These are phyloP conservation scores for Poecilus cupreus DNA, from an alignment of 2,888 invertebrate genomes.

Conservation along the genomic window DNA sequence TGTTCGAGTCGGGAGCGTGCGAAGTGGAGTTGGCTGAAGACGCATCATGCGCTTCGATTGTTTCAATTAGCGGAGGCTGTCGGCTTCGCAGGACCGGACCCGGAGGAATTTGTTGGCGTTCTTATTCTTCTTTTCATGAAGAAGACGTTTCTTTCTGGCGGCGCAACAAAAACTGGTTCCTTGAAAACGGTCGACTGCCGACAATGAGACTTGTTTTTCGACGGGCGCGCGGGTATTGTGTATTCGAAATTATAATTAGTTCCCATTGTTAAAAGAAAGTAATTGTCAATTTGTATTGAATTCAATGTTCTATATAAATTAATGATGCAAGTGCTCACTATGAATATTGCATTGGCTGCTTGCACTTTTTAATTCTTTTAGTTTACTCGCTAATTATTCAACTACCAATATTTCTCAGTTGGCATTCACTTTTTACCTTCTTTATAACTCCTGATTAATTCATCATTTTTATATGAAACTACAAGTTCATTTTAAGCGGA, in stretches of 20 bases:
- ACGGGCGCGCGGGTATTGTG: conserved; percentile 34
- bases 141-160: conserved; percentile 58
- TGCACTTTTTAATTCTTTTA: not conserved
- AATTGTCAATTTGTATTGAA: conserved; percentile 59
- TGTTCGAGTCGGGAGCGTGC: too few relatives aligned
- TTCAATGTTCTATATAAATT: conserved; percentile 57
- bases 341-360: conserved; percentile 48
- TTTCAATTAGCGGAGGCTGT: conserved; percentile 56
- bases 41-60: conserved; percentile 53
- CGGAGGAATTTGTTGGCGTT: conserved; percentile 31
- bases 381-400: not conserved
- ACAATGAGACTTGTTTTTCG: conserved; percentile 51
- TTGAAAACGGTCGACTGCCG: conserved; percentile 43
- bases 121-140: conserved; percentile 52
- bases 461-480: conserved; percentile 2
- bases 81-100: conserved; percentile 51
- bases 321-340: conserved; percentile 47
- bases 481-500: conserved; percentile 12
- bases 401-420: conserved; percentile 18
- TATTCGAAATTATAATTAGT: conserved; percentile 57
- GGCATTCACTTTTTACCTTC: conserved; percentile 5
- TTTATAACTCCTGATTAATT: not conserved
- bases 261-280: conserved; percentile 58
- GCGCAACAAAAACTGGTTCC: conserved; percentile 56
- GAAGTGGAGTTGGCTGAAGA: not conserved